Conservation (phyloP, 2,888 invertebrate species). For the Flexamia atlantica region DNA sequence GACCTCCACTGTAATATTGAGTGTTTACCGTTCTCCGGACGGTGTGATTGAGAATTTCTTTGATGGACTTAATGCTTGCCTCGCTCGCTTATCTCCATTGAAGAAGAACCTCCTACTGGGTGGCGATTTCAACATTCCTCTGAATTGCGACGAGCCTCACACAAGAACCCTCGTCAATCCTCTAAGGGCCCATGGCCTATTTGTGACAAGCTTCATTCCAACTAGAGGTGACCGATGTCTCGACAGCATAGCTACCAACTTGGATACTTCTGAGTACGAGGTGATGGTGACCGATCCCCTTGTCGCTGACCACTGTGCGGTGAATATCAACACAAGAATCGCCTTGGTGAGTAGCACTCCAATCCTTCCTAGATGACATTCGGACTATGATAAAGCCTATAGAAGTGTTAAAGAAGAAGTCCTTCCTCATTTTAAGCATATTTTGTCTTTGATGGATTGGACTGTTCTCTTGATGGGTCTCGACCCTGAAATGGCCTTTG, state of each 20-base stretch:
- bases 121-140: not conserved
- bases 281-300: not conserved
- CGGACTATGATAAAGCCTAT: not conserved
- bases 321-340: not conserved
- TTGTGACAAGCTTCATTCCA: not conserved
- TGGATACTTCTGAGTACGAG: not conserved
- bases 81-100: not conserved
- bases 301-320: not conserved
- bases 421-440: not conserved
- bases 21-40: slow-evolving; percentile 5
- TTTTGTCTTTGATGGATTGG: not conserved
- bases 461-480: not conserved
- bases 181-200: not conserved
- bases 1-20: not conserved
- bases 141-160: not conserved
- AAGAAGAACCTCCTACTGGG: not conserved
- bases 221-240: not conserved
- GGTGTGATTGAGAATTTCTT: not conserved
- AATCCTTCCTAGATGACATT: not conserved
- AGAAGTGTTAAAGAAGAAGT: not conserved
- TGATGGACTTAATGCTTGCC: not conserved
- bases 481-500: not conserved
- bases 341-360: too few species aligned
- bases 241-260: not conserved
- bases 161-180: not conserved